phyloP scores from a whole-genome alignment of 2,888 invertebrate species.

The Callimorpha dominula region DNA sequence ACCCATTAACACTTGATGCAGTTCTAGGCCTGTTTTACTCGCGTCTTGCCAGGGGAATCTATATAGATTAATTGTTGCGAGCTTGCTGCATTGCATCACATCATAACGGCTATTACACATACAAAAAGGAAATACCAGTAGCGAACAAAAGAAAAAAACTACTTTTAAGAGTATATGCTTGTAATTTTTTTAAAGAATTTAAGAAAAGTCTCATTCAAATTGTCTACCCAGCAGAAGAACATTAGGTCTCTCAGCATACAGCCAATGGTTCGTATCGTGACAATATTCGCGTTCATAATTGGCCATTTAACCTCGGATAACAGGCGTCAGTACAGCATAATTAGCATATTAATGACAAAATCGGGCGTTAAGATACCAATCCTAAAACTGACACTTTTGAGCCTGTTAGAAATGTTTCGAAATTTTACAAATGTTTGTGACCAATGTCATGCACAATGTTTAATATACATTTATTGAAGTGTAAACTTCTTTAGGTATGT shows the following conservation, averaged over 20 bases:
- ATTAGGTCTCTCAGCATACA: neutral
- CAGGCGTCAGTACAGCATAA: neutral
- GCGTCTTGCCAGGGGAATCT: too few species aligned
- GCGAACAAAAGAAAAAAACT: too few species aligned
- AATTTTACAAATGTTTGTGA: neutral
- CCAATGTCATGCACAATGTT: neutral
- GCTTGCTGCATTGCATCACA: too few species aligned
- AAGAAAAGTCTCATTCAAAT: too few species aligned
- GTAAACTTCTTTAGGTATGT: too few species aligned
- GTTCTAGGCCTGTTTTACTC: too few species aligned
- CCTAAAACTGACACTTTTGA: neutral
- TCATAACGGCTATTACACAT: too few species aligned
- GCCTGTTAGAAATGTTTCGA: neutral
- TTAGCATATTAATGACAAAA: conserved; percentile 10
- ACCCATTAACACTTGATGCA: too few species aligned
- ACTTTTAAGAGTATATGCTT: too few species aligned
- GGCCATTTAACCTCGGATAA: neutral
- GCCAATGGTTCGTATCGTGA: neutral
- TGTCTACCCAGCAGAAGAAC: neutral
- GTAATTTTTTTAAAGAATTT: neutral
- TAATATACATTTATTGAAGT: neutral
- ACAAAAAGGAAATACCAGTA: too few species aligned
- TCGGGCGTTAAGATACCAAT: neutral
- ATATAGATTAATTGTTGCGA: too few species aligned
- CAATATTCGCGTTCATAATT: conserved; percentile 18